Evolutionary conservation across 2,888 invertebrate genomes (phyloP).

Genomic region (Meloe dianella): DNA sequence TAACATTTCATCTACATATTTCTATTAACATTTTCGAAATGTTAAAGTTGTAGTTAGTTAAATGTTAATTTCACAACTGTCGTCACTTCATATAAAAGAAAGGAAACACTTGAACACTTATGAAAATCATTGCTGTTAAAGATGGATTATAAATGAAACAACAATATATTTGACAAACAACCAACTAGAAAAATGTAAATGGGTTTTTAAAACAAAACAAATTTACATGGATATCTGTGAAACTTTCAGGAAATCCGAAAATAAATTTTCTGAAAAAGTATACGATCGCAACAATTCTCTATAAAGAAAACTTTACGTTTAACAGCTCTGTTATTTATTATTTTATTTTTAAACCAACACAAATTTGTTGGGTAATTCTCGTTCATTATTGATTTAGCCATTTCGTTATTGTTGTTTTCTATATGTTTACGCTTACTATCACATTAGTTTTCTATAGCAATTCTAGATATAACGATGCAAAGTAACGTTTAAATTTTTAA

Average conservation of each 20-base stretch:
- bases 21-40: neutral
- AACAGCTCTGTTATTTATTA: too few species aligned
- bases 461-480: too few species aligned
- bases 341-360: too few species aligned
- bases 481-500: too few species aligned
- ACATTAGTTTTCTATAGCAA: too few species aligned
- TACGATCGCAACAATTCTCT: neutral
- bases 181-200: neutral
- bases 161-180: neutral
- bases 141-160: neutral
- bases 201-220: neutral
- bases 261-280: neutral
- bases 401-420: too few species aligned
- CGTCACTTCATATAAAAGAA: neutral
- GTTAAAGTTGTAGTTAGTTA: constrained; percentile 22
- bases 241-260: neutral
- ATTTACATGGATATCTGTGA: neutral
- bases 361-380: too few species aligned
- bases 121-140: constrained; percentile 4
- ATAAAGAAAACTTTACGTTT: neutral
- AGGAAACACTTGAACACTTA: neutral
- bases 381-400: too few species aligned
- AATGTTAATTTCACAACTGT: constrained; percentile 30
- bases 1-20: constrained; percentile 15
- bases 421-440: too few species aligned